Conservation (phyloP, 2,113 vertebrate species). For the Nothocercus julius region DNA sequence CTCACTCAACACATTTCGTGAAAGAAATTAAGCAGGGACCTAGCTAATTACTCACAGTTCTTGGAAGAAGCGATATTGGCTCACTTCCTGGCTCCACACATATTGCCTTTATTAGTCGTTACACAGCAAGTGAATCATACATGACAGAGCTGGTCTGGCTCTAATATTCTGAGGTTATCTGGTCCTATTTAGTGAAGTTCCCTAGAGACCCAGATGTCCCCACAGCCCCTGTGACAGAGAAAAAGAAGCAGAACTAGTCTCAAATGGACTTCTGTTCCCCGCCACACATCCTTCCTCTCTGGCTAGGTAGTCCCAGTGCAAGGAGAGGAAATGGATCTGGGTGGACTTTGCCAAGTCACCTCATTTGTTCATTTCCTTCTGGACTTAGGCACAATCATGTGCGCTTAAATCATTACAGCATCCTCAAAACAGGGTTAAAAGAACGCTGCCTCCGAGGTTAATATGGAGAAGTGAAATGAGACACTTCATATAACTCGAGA, state of each 20-base stretch:
- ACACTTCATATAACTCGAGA: background rate
- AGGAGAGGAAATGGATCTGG: background rate
- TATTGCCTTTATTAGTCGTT: slow-evolving; percentile 61
- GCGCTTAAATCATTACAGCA: background rate
- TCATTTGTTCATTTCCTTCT: background rate
- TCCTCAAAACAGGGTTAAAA: background rate
- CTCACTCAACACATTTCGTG: slow-evolving; percentile 57
- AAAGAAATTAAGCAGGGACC: slow-evolving; percentile 63
- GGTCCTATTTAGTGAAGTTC: slow-evolving; percentile 48
- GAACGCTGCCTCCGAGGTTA: background rate
- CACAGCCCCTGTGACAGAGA: background rate
- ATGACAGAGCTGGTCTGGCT: slow-evolving; percentile 53
- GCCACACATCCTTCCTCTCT: background rate
- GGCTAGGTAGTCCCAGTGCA: background rate
- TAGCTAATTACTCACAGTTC: slow-evolving; percentile 64
- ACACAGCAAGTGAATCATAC: slow-evolving; percentile 61
- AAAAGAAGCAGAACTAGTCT: slow-evolving; percentile 18
- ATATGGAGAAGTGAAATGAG: background rate
- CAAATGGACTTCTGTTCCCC: background rate
- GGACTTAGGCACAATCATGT: background rate
- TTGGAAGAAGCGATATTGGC: slow-evolving; percentile 60
- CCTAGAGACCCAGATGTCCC: slow-evolving; percentile 50
- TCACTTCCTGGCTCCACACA: slow-evolving; percentile 60
- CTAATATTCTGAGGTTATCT: slow-evolving; percentile 58
- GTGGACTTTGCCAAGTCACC: background rate